Base-by-base conservation (phyloP, 2,888 invertebrate genomes). In the Pediacus dermestoides region DNA sequence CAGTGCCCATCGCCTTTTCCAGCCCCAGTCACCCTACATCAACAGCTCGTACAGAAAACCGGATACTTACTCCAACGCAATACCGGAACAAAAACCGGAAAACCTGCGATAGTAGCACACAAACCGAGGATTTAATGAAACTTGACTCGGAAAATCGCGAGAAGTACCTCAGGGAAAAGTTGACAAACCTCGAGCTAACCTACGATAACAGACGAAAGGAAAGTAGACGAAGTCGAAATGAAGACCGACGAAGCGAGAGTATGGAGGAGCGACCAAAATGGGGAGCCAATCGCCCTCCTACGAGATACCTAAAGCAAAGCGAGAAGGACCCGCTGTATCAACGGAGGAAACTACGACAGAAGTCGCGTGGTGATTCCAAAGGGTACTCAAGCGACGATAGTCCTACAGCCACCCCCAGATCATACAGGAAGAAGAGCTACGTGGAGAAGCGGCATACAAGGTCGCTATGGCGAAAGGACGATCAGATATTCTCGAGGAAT, bases 241-340 rank as follows among this genome's bases (percentile, higher is more conserved):
- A 32, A 10, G 32, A 32, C 6, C 75, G 75, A 39, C 72, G 64
- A 39, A 74, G 76, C 63, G 74, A 78, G 67, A 71, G 73, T 56
- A 70, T 80, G 55, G 78, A 78, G 60, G 77, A 78, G 64, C 73
- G 86, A 39, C 81, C 83, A 7, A 79, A 87, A 68, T 82, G 87
- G 87, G 80, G 83, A 25, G 85, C 80, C 1, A 85, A 84, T 55
- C 74, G 81, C 48, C 88, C 89, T 3, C 81, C 82, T 13, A 85
- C 85, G 6, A 82, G 88, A 55, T 91, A 90, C 61, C 77, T 89
- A 42, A 90, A 90, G 60, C 90, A 91, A 68, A 90, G 90, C 59
- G 91, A 91, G 64, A 86, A 90, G 58, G 91, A 91, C 71, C 88
- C 88, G 1, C 81, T 87, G 63, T 88, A 88, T 56, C 81, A 82